Evolutionary conservation across 53 echinoderm and acorn worm species (phyloP).

Genomic region (Echinometra lucunter): DNA sequence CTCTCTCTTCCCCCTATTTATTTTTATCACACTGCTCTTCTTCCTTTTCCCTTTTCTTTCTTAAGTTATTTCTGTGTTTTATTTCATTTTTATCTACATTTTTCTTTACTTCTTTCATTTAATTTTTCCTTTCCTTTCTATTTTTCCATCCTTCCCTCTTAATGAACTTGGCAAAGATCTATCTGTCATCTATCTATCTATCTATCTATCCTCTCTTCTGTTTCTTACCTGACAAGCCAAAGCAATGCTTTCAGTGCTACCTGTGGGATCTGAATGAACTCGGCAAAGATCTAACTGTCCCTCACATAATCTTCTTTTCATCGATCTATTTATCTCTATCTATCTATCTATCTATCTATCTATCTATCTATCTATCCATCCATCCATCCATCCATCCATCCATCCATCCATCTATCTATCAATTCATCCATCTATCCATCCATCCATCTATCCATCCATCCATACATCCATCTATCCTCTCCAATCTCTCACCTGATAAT

Average conservation of each 20-base stretch:
- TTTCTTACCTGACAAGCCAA: no score
- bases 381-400: not conserved
- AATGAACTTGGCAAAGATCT: no score
- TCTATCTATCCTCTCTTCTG: conserved; percentile 6
- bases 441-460: no score
- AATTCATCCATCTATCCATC: no score
- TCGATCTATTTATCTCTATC: not conserved
- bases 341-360: not conserved
- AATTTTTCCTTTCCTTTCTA: no score
- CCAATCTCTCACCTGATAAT: no score
- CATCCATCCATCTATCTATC: not conserved
- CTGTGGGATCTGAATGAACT: no score
- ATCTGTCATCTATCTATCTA: conserved; percentile 1
- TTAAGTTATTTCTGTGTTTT: not conserved
- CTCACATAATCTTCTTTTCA: not conserved
- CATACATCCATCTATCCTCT: not conserved
- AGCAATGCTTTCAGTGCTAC: no score
- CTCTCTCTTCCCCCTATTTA: not conserved
- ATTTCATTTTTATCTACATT: not conserved
- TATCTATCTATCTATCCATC: not conserved
- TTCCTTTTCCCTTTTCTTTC: not conserved
- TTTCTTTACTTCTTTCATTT: no score
- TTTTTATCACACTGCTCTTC: not conserved
- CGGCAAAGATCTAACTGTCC: no score
- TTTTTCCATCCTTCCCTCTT: not conserved